These are phyloP conservation scores for Epinephelus awoara DNA, from an alignment of 2,797 vertebrate genomes.

Conservation along the genomic window DNA sequence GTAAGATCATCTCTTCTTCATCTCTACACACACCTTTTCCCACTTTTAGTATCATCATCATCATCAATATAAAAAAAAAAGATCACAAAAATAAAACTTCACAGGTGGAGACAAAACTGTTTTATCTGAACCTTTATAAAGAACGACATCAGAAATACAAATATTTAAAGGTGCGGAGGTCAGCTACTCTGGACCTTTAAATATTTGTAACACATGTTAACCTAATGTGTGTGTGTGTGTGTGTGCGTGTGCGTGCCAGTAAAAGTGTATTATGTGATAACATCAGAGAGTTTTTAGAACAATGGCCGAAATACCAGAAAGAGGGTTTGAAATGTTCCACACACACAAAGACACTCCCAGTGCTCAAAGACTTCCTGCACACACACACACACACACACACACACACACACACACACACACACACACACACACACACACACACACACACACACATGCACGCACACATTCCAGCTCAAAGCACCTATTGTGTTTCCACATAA, in stretches of 20 bases:
- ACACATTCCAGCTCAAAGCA: slow-evolving; percentile 40
- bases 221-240: slow-evolving; percentile 22
- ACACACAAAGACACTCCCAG: slow-evolving; percentile 67
- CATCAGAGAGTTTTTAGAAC: slow-evolving; percentile 69
- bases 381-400: slow-evolving; percentile 38
- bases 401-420: slow-evolving; percentile 59
- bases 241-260: slow-evolving; percentile 7
- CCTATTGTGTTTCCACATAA: slow-evolving; percentile 72
- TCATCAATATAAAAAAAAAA: no score
- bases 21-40: no score
- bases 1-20: no score
- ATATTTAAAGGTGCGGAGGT: slow-evolving; percentile 9
- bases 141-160: background rate
- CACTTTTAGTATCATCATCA: background rate
- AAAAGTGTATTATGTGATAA: slow-evolving; percentile 52
- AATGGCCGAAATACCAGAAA: slow-evolving; percentile 72
- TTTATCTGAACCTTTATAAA: background rate
- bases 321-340: slow-evolving; percentile 77
- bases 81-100: no score
- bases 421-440: slow-evolving; percentile 40
- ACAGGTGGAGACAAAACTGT: no score
- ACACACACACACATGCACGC: slow-evolving; percentile 56
- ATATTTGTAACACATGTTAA: no score
- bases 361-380: slow-evolving; percentile 78
- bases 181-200: no score